These are phyloP conservation scores for Lethenteron camtschaticum DNA, from an alignment of 2,113 vertebrate genomes.

Conservation along the genomic window DNA sequence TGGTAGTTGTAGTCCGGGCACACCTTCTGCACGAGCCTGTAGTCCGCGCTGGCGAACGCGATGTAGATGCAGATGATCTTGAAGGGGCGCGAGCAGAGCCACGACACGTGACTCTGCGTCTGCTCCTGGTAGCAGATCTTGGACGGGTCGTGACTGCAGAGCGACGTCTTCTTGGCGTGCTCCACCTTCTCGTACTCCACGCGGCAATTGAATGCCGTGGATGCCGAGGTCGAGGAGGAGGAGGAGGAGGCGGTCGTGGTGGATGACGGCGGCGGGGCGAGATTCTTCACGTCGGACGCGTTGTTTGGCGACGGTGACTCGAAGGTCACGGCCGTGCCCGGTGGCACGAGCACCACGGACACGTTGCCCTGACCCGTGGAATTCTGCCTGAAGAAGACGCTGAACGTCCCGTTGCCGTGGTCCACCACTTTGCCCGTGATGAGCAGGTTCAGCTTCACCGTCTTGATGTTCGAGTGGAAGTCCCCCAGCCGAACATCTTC, in stretches of 20 bases:
- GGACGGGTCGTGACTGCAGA: constrained; percentile 80
- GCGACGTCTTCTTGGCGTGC: constrained; percentile 58
- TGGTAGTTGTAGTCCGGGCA: constrained; percentile 90
- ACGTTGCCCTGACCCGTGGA: constrained; percentile 89
- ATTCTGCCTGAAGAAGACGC: constrained; percentile 87
- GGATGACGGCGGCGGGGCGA: too few species aligned
- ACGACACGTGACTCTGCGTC: constrained; percentile 68
- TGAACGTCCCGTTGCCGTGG: constrained; percentile 86
- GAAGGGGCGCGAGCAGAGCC: constrained; percentile 92
- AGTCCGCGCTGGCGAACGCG: constrained; percentile 92
- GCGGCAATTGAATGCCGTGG: constrained; percentile 92
- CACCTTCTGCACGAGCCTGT: constrained; percentile 85
- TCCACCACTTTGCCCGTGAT: constrained; percentile 94
- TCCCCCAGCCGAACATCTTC: constrained; percentile 96
- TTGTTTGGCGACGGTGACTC: constrained; percentile 75
- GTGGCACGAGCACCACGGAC: constrained; percentile 83
- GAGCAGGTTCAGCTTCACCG: constrained; percentile 75
- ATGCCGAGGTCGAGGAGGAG: constrained; percentile 40
- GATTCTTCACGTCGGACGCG: constrained; percentile 40
- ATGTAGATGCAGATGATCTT: constrained; percentile 89
- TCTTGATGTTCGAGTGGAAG: constrained; percentile 98
- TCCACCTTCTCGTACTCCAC: constrained; percentile 89
- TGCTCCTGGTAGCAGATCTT: constrained; percentile 86
- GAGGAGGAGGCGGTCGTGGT: too few species aligned
- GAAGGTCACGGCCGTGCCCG: constrained; percentile 70